Conservation (phyloP, 1,140 invertebrate species). For the Zeugodacus cucurbitae region DNA sequence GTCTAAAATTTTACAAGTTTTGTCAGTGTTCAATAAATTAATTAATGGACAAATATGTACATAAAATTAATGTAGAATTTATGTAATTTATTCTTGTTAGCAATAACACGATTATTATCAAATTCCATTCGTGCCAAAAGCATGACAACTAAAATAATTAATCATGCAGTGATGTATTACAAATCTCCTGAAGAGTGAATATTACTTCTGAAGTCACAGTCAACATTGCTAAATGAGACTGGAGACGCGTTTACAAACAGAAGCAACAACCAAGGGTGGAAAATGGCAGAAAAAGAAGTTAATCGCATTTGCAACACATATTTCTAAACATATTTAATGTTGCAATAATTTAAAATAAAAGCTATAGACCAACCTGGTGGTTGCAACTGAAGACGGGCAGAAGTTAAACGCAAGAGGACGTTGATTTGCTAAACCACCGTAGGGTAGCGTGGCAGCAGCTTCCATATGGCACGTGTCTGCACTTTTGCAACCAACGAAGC, state of each 20-base stretch:
- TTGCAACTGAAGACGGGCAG: background rate
- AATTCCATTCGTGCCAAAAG: too few relatives aligned
- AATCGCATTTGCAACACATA: conserved; percentile 15
- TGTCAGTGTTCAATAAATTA: too few relatives aligned
- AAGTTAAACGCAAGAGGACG: background rate
- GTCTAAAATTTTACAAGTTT: too few relatives aligned
- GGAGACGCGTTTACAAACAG: background rate
- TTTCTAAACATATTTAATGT: conserved; percentile 23
- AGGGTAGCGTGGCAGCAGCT: background rate
- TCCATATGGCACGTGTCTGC: conserved; percentile 31
- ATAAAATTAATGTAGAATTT: too few relatives aligned
- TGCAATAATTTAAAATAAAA: conserved; percentile 8
- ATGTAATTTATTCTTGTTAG: too few relatives aligned
- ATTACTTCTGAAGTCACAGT: background rate
- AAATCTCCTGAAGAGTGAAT: background rate
- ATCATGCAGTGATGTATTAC: too few relatives aligned
- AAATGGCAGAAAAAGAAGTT: background rate
- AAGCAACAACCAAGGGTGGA: background rate
- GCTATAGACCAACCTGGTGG: background rate
- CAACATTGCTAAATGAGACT: background rate
- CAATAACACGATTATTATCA: too few relatives aligned
- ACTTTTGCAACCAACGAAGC: conserved; percentile 34
- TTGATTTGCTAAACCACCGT: background rate
- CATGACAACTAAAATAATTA: too few relatives aligned
- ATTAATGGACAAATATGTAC: too few relatives aligned